Evolutionary conservation across 2,888 invertebrate genomes (phyloP).

Genomic region (Omphaloscelis lunosa): DNA sequence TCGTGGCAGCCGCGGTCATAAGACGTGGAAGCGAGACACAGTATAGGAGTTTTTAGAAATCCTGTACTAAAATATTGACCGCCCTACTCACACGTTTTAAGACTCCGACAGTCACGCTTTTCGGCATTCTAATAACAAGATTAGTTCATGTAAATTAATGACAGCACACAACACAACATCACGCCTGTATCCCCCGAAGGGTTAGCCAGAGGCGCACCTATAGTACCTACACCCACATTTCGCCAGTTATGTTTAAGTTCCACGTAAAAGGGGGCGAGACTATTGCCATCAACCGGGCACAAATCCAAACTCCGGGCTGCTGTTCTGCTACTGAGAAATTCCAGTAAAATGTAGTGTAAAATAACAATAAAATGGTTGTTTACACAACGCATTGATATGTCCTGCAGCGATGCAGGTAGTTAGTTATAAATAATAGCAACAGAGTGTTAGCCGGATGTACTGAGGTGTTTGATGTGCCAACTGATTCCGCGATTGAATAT

Average conservation of each 20-base stretch:
- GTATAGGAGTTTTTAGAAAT: not conserved
- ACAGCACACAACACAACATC: not conserved
- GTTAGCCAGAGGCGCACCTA: too few relatives aligned
- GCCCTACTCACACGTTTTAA: not conserved
- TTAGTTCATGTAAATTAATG: not conserved
- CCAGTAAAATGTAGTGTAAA: constrained; percentile 15
- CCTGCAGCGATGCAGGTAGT: constrained; percentile 45
- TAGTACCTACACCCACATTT: too few relatives aligned
- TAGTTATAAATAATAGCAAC: constrained; percentile 56
- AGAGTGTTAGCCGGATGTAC: constrained; percentile 67
- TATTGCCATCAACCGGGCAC: too few relatives aligned
- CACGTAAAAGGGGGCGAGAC: too few relatives aligned
- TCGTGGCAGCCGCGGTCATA: not conserved
- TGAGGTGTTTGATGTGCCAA: constrained; percentile 69
- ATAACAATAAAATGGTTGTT: constrained; percentile 31
- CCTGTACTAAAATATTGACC: not conserved
- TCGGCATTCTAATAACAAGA: not conserved
- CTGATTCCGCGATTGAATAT: constrained; percentile 72
- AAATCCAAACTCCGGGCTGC: too few relatives aligned
- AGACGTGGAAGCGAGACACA: not conserved
- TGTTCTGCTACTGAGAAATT: too few relatives aligned
- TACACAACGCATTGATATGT: constrained; percentile 48
- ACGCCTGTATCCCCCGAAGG: too few relatives aligned
- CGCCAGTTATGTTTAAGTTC: too few relatives aligned
- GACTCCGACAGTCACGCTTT: not conserved